Evolutionary conservation across 2,113 vertebrate genomes (phyloP).

Genomic region (Ptilonorhynchus violaceus): DNA sequence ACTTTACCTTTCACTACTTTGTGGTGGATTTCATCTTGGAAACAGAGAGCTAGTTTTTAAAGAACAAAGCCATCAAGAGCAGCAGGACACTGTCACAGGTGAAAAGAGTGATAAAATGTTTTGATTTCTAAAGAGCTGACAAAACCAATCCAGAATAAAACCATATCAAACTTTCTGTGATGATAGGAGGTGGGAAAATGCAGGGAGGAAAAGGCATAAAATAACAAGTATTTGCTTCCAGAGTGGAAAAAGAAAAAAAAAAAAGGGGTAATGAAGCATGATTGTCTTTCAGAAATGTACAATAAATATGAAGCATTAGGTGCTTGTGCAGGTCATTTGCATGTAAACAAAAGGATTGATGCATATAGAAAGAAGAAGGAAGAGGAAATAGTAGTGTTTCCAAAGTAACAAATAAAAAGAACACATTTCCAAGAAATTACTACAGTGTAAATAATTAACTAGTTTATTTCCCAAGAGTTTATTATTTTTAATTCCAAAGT

Average conservation of each 20-base stretch:
- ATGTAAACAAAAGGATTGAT: not conserved
- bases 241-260: not conserved
- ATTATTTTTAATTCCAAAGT: not conserved
- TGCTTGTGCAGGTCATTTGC: not conserved
- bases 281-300: not conserved
- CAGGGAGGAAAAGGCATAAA: fast-evolving
- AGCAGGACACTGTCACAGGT: not conserved
- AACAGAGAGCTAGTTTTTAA: not conserved
- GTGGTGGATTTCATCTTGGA: not conserved
- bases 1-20: not conserved
- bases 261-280: not conserved
- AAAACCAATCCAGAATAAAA: not conserved
- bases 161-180: not conserved
- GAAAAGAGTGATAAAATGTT: not conserved
- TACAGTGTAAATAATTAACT: not conserved
- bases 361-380: not conserved
- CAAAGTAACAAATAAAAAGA: not conserved
- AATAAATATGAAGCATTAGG: not conserved
- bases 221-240: not conserved
- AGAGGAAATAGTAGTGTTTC: not conserved
- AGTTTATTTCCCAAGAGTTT: not conserved
- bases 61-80: not conserved
- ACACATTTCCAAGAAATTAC: not conserved
- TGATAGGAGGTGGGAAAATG: not conserved
- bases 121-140: not conserved